A percentile compares a stretch with the other conserved stretches of the same genome.
phyloP scores from a whole-genome alignment of 2,113 vertebrate species.

The Dissostichus mawsoni region DNA sequence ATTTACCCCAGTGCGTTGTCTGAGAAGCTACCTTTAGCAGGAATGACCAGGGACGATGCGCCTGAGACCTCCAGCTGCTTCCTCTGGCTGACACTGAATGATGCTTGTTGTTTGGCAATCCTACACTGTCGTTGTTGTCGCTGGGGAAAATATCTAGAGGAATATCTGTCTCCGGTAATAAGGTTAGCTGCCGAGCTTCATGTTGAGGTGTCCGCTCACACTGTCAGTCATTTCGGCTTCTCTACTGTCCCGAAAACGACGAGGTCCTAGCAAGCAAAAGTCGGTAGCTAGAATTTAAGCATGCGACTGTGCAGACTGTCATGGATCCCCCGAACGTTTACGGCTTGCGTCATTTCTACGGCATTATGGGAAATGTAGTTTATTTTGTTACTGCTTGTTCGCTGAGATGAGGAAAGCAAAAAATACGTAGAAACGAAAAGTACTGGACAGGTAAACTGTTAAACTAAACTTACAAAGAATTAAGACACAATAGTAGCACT shows the following conservation, averaged over 20 bases:
- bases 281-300: constrained; percentile 41
- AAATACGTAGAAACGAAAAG: background rate
- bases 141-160: background rate
- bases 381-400: background rate
- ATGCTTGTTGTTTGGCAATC: constrained; percentile 55
- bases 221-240: background rate
- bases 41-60: background rate
- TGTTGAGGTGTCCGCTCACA: background rate
- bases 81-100: constrained; percentile 54
- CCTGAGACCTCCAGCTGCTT: constrained; percentile 32
- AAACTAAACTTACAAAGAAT: background rate
- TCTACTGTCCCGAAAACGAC: background rate
- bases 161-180: background rate
- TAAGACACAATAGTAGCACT: no score
- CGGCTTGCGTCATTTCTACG: constrained; percentile 22
- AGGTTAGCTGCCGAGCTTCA: background rate
- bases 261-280: constrained; percentile 21
- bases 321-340: constrained; percentile 55
- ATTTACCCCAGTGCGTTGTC: background rate
- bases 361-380: constrained; percentile 74
- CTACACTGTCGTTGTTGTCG: constrained; percentile 4
- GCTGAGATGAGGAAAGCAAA: background rate
- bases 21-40: background rate
- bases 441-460: background rate
- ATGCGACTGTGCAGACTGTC: constrained; percentile 57